These are phyloP conservation scores for Drosophila mulleri DNA, from an alignment of 2,888 invertebrate species.

Conservation along the genomic window DNA sequence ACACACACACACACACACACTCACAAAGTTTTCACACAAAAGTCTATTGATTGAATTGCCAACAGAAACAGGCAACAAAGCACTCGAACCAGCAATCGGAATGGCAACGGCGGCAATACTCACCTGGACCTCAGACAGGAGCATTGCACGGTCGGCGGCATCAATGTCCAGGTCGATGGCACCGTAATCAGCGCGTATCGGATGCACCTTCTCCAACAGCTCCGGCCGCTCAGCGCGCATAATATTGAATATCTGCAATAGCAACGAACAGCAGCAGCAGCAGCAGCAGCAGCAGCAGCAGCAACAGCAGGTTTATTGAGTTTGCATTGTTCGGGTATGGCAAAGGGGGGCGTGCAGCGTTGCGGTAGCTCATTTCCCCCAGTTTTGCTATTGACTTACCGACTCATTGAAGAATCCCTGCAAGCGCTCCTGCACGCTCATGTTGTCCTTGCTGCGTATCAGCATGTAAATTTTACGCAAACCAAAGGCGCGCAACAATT, in stretches of 20 bases:
- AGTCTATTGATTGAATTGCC: constrained; percentile 80
- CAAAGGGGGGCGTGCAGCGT: background rate
- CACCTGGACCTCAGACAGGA: constrained; percentile 86
- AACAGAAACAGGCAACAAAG: constrained; percentile 39
- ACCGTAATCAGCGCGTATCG: constrained; percentile 86
- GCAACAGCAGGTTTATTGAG: constrained; percentile 25
- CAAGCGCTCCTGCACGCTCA: constrained; percentile 82
- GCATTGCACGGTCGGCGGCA: constrained; percentile 83
- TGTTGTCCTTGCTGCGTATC: constrained; percentile 84
- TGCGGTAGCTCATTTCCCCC: constrained; percentile 31
- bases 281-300: constrained; percentile 16
- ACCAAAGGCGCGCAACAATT: constrained; percentile 83
- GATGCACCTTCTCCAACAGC: constrained; percentile 86
- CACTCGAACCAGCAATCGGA: constrained; percentile 20
- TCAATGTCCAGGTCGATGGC: constrained; percentile 86
- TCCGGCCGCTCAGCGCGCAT: constrained; percentile 85
- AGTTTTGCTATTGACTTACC: constrained; percentile 66
- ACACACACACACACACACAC: constrained; percentile 24
- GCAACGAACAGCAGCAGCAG: constrained; percentile 17
- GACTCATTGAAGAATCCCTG: constrained; percentile 83
- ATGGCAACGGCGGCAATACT: constrained; percentile 61
- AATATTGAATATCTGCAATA: constrained; percentile 86
- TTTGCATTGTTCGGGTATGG: constrained; percentile 38
- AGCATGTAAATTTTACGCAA: constrained; percentile 84
- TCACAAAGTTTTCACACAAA: constrained; percentile 61